Evolutionary conservation across 1,140 invertebrate genomes (phyloP), one percentile per base, ranked within the genome.

Genomic region (Idris sp.): DNA sequence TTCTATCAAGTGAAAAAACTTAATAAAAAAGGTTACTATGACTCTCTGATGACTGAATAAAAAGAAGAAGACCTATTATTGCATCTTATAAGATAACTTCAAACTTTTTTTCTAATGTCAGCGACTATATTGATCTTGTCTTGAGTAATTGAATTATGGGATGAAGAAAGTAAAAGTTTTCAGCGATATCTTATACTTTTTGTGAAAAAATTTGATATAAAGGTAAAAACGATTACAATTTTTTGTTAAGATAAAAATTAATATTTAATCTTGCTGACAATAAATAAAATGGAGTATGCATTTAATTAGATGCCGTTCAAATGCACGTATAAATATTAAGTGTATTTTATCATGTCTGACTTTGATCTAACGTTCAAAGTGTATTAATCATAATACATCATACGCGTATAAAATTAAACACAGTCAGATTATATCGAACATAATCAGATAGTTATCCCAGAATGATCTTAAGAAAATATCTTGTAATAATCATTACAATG

Each of bases 321-420:
- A 53, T 69, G 46, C 46, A 31, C 28, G 33, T 26, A 18, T 38
- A 31, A 36, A 61, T 31, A 61, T 11, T 19, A 11, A 54, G 38
- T 40, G 11, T 18, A 31, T 61, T 40, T 71, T 71, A 71, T 71
- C 65, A 25, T 54, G 38, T 61, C 46, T 31, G 13, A 31, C 35
- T 61, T 30, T 19, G 38, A 69, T 69, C 65, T 36, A 69, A 40
- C 48, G 18, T 33, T 43, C 4, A 59, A 44, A 61, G 25, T 61
- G n/a, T n/a, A 69, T 69, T 69, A 59, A 69, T 69, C 54, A 61
- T 61, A 54, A 69, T 69, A 53, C 26, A 38, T 58, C 31, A 61
- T 54, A 69, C n/a, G 46, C 25, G 65, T 71, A 71, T n/a, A n/a
- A 71, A 61, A 46, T 46, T 71, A 46, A 71, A 71, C 40, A 44